Conservation (phyloP, 2,888 invertebrate genomes). For the Aspidapion aeneum region DNA sequence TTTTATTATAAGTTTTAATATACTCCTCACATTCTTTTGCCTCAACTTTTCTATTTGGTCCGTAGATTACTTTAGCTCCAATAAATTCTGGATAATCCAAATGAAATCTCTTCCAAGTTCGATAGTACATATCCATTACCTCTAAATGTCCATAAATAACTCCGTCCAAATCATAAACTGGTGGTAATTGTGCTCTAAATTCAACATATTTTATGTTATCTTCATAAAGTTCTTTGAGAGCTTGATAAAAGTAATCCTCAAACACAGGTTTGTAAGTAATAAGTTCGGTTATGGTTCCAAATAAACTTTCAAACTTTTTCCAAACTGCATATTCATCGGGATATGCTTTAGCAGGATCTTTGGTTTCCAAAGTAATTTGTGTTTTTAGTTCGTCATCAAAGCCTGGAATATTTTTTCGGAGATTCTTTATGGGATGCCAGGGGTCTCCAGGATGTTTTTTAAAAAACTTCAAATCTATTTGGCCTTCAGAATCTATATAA, state of each 20-base stretch:
- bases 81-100: slow-evolving; percentile 55
- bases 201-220: slow-evolving; percentile 64
- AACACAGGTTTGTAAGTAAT: slow-evolving; percentile 55
- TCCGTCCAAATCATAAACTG: slow-evolving; percentile 56
- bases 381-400: slow-evolving; percentile 55
- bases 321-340: slow-evolving; percentile 49
- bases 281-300: slow-evolving; percentile 47
- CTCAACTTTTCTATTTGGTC: slow-evolving; percentile 50
- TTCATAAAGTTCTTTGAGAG: slow-evolving; percentile 55
- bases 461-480: slow-evolving; percentile 38
- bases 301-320: slow-evolving; percentile 51
- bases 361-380: slow-evolving; percentile 55
- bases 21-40: slow-evolving; percentile 40
- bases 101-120: slow-evolving; percentile 51
- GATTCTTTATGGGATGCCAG: slow-evolving; percentile 31
- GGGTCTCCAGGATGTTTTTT: slow-evolving; percentile 10
- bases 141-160: slow-evolving; percentile 48
- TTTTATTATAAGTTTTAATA: slow-evolving; percentile 18
- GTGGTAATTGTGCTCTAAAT: slow-evolving; percentile 52
- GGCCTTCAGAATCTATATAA: slow-evolving; percentile 27
- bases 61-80: slow-evolving; percentile 58
- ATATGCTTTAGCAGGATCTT: slow-evolving; percentile 38
- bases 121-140: slow-evolving; percentile 49
- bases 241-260: slow-evolving; percentile 54
- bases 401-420: slow-evolving; percentile 27